Base-by-base conservation (phyloP, 2,113 vertebrate species). In the Ranitomeya variabilis region DNA sequence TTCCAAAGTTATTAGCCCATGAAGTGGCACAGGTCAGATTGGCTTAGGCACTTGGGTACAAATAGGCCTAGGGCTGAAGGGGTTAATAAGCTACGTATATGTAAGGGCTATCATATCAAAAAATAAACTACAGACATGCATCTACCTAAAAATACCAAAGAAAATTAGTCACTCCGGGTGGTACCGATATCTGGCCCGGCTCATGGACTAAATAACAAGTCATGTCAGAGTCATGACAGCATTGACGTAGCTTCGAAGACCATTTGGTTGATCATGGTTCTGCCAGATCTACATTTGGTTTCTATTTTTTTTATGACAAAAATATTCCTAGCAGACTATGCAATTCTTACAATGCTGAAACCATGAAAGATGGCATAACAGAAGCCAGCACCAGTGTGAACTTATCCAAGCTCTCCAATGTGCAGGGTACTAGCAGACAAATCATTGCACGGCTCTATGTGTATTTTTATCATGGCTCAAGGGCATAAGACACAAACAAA, bases 401-500 rank as follows among this genome's bases (percentile, higher is more conserved):
- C 16, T 21, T 8, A 76, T 16, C 73, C 37, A 2, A 18, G 55
- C 16, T n/a, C 51, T 54, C 23, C 23, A 62, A 26, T 81, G 26
- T 45, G 18, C 57, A 62, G 55, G 54, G 31, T 60, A 60, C 54
- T 59, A 62, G 16, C 26, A 37, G 57, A 81, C 26, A 81, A 81
- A 81, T 60, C 79, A 37, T 18, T 60, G 55, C 23, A 60, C 55
- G 45, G 55, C 19, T 59, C 79, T 60, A 26, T 81, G 59, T 81
- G 79, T 81, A 81, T 81, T 37, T 81, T 81, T 81, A 81, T 81
- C 79, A 81, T 59, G 79, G 79, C 79, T 67, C 86, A 87, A 87
- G 80, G 80, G 80, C 80, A 60, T 54, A 62, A 45, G 80, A 81
- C 80, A 74, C 67, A 87, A 87, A 81, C 77, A 82, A 83, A 84